Evolutionary conservation across 1,140 invertebrate species (phyloP).

Genomic region (Drosophila lacteicornis): DNA sequence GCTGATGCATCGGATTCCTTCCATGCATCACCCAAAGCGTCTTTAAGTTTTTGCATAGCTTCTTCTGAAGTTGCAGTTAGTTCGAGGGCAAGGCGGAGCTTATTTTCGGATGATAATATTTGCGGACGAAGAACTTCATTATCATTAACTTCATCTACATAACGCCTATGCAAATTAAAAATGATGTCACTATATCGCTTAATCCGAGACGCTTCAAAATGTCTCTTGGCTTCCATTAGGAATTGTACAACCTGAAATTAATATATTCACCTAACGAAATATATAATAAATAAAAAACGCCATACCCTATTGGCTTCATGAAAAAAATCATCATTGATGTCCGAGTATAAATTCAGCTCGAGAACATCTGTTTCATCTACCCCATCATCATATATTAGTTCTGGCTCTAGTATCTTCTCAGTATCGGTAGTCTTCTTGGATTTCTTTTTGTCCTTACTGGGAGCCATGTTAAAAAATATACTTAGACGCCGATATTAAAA

Average conservation of each 20-base stretch:
- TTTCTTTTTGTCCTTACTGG: conserved; percentile 44
- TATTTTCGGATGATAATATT: conserved; percentile 60
- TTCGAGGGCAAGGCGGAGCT: conserved; percentile 60
- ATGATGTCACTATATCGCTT: conserved; percentile 67
- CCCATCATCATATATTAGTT: conserved; percentile 24
- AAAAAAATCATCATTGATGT: conserved; percentile 70
- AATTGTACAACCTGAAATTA: conserved; percentile 55
- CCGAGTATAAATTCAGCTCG: conserved; percentile 61
- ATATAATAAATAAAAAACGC: neutral
- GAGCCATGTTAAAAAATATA: conserved; percentile 36
- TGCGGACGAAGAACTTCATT: conserved; percentile 55
- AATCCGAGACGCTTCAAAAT: conserved; percentile 60
- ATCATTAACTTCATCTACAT: conserved; percentile 63
- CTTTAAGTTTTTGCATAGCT: conserved; percentile 56
- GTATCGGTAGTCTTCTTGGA: conserved; percentile 15
- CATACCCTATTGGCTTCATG: conserved; percentile 54
- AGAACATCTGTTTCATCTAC: conserved; percentile 45
- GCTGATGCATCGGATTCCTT: conserved; percentile 85
- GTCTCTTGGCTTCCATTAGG: conserved; percentile 59
- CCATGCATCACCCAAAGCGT: conserved; percentile 69
- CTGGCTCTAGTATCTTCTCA: conserved; percentile 17
- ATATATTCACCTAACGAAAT: neutral
- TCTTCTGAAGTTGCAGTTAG: conserved; percentile 62
- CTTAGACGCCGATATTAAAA: neutral
- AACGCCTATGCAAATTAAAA: conserved; percentile 61